Percentiles rank a stretch among this genome's conserved stretches.
phyloP scores from a whole-genome alignment of 2,113 vertebrate genomes.

The Spea bombifrons region DNA sequence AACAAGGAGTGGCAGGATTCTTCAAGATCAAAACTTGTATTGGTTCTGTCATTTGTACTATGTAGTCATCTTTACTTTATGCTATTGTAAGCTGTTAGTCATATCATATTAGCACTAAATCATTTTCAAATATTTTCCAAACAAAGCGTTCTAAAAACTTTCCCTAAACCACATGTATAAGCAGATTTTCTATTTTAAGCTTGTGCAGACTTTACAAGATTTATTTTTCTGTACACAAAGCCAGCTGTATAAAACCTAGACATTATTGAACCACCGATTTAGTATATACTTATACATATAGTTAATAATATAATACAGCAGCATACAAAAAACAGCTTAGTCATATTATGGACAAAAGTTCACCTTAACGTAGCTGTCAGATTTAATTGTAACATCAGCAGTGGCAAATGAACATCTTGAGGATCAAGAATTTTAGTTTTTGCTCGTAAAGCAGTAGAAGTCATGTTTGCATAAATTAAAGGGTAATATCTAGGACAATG shows the following conservation, averaged over 20 bases:
- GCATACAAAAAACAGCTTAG: too few species aligned
- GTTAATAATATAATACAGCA: too few species aligned
- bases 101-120: constrained; percentile 6
- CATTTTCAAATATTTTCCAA: background rate
- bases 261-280: background rate
- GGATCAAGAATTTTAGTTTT: too few species aligned
- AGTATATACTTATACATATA: background rate
- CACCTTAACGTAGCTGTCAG: too few species aligned
- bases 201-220: constrained; percentile 5
- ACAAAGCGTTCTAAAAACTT: background rate
- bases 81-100: background rate
- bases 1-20: background rate
- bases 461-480: too few species aligned
- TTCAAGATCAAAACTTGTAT: background rate
- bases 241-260: background rate
- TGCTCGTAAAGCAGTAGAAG: too few species aligned
- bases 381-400: too few species aligned
- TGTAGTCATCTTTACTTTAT: background rate
- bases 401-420: too few species aligned
- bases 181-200: constrained; percentile 5
- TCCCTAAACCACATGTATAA: background rate
- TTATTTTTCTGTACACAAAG: background rate
- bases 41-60: background rate
- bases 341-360: too few species aligned
- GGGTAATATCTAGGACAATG: too few species aligned